Evolutionary conservation across 1,140 invertebrate genomes (phyloP), one percentile per base, ranked within the genome.

Genomic region (Chlorops oryzae): DNA sequence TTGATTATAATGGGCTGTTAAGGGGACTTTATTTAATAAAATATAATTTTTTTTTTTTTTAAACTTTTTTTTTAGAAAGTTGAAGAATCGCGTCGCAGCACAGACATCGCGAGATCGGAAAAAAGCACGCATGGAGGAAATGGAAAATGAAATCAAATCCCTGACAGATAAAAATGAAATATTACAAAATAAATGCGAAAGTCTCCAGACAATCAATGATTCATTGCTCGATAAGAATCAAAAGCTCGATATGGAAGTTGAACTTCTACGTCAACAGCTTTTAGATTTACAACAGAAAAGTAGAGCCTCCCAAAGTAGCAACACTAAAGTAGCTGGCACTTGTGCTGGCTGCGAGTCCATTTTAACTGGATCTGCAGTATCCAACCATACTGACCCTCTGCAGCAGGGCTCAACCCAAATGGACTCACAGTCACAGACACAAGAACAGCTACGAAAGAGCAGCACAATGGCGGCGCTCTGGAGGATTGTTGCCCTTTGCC

Each of bases 51-150:
- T 4, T 27, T 10, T 6, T 34, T 22, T 24, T 25, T 28, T 32
- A n/a, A 6, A 17, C 5, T 43, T 56, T 34, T 66, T 62, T 74
- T 73, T 44, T 66, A 94, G 95, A 72, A 98, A 98, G 77, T 69
- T 98, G 56, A 98, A 97, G 72, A 98, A 98, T 71, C 78, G 95
- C 61, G 91, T 97, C 13, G 95, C 96, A 28, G 96, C 96, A n/a
- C 95, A 98, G 73, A 95, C 90, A 34, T 96, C 95, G 1, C 78
- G 96, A 44, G 96, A 98, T 72, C 80, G 92, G n/a, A 98, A 98
- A 66, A 97, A 97, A 72, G 88, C 88, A 0, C 85, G 86, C 67
- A 85, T 96, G 80, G 84, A 88, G 51, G 87, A 92, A 58, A 81
- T 97, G 72, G 92, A 97, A 74, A 73, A 75, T 12, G 80, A 81